Base-by-base conservation (phyloP, 1,140 invertebrate species). In the Drosophila truncata region DNA sequence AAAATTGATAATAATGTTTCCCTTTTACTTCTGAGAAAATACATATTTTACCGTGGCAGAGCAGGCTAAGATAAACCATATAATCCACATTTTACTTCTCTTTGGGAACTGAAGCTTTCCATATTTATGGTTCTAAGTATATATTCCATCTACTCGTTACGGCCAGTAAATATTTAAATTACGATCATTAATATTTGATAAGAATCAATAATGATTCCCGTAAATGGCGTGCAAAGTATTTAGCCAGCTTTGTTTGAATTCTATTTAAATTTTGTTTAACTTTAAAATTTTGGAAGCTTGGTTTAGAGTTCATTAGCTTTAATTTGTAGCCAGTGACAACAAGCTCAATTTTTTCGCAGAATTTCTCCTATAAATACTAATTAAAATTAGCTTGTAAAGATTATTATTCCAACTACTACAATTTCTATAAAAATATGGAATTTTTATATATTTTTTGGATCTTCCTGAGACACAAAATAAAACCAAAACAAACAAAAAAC, bases 371-470 rank as follows among this genome's bases (percentile, higher is more conserved):
- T 7, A 57, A 57, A 25, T 25, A 25, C 20, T 14, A 11, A 0
- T 31, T 49, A 6, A 29, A 11, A n/a, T n/a, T 10, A n/a, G 25
- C 10, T 6, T 9, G 6, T 5, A 18, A 20, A 3, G n/a, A 14
- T 33, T 29, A 31, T 52, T 8, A 13, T 31, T 25, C 3, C 14
- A 10, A 23, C 16, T 23, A 7, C 2, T 16, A 27, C 18, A 27
- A 16, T 31, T 69, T 37, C 18, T 35, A 20, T 13, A 27, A 46
- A 18, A 1, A 31, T 55, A 27, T 69, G n/a, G 31, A 9, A 70
- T 44, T 66, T 66, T 33, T 47, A 70, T 66, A 61, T 61, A 29
- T 29, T 49, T 62, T 37, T 27, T 23, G 13, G 18, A 41, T 42
- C 18, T 25, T 20, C n/a, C 57, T 42, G 23, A n/a, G 13, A 35